Percentiles rank a stretch among this genome's conserved stretches.
These are phyloP conservation scores for Aphrophora alni DNA, from an alignment of 2,888 invertebrate genomes.

Conservation along the genomic window DNA sequence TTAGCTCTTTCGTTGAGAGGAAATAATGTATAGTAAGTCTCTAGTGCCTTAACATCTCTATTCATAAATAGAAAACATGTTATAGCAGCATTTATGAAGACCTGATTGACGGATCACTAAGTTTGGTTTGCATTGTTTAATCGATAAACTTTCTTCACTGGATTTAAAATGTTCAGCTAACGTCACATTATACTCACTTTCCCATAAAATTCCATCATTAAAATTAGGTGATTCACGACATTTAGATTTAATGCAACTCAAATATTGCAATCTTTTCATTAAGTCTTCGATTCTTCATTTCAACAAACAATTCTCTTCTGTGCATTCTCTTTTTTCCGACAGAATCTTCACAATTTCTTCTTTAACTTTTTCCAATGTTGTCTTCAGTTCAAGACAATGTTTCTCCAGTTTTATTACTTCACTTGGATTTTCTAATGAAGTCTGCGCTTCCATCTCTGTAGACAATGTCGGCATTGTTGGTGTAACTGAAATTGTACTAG, in stretches of 20 bases:
- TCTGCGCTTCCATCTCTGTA: slow-evolving; percentile 42
- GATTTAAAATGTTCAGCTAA: background rate
- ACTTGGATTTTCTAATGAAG: slow-evolving; percentile 32
- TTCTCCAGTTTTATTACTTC: slow-evolving; percentile 47
- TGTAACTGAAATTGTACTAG: background rate
- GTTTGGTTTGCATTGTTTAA: background rate
- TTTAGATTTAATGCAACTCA: background rate
- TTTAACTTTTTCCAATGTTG: slow-evolving; percentile 52
- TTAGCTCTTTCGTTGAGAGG: slow-evolving; percentile 16
- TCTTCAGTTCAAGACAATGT: slow-evolving; percentile 51
- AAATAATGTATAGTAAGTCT: slow-evolving; percentile 10
- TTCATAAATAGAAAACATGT: slow-evolving; percentile 28
- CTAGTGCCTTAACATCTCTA: background rate
- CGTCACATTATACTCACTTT: slow-evolving; percentile 4
- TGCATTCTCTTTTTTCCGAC: slow-evolving; percentile 53
- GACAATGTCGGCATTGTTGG: background rate
- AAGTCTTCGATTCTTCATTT: slow-evolving; percentile 32
- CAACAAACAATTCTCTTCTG: slow-evolving; percentile 53
- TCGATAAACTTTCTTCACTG: background rate
- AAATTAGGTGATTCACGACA: slow-evolving; percentile 21
- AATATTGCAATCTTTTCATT: slow-evolving; percentile 26
- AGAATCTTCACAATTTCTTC: slow-evolving; percentile 54
- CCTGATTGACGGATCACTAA: background rate
- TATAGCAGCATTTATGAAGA: slow-evolving; percentile 19
- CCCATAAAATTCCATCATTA: slow-evolving; percentile 23